Base-by-base conservation (phyloP, 1,140 invertebrate genomes). In the Panulirus ornatus region DNA sequence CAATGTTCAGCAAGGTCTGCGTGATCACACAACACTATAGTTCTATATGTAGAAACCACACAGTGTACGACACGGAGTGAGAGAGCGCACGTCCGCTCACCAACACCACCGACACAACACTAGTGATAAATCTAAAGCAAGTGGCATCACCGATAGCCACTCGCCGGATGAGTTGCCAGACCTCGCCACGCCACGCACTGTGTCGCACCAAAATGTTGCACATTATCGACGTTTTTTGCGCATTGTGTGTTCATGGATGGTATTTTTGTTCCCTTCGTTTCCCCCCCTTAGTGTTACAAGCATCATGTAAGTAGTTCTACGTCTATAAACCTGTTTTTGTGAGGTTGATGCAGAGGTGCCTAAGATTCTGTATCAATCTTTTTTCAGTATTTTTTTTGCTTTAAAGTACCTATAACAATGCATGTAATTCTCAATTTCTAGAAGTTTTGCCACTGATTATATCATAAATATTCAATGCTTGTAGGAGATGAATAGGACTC, bases 111-210 rank as follows among this genome's bases (percentile, higher is more conserved):
- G 83, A 84, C 83, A 84, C 83, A 84, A 84, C 83, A 84, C 83
- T 84, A 84, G 83, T 84, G 83, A 84, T 84, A 84, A 84, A 84
- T 84, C 83, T 84, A 84, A 66, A 73, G 63, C 83, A 84, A 84
- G 66, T 84, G 83, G 83, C 83, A 71, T 84, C 83, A 84, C 66
- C 83, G 83, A 84, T 84, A 84, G 83, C 63, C 83, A 84, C 83
- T 84, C 83, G 83, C 82, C 38, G 40, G n/a, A 14, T 38, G 66
- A 66, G 44, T n/a, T n/a, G n/a, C n/a, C n/a, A n/a, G 71, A 66
- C 83, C 83, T 19, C 40, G 9, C n/a, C 82, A 47, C 83, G 83
- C 83, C 83, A 84, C 83, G 36, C 83, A 40, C 82, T 70, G 58
- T 40, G 36, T 54, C 42, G 66, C 83, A 22, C 83, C 83, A 34